Evolutionary conservation across 2,888 invertebrate genomes (phyloP).

Genomic region (Neria commutata): DNA sequence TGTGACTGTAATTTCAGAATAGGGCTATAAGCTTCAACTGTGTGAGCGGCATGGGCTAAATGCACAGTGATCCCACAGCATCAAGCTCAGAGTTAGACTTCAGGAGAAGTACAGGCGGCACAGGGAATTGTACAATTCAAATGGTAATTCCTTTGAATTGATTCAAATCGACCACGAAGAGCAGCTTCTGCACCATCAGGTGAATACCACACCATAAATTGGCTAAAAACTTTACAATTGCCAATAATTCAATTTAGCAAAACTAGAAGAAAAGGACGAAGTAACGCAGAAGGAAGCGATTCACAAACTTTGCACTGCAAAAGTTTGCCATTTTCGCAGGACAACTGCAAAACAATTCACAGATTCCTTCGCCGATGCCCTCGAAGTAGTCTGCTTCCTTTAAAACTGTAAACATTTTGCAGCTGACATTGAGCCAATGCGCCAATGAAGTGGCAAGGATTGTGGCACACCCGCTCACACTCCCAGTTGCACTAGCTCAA

Average conservation of each 20-base stretch:
- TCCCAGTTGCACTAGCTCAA: neutral
- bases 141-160: too few relatives aligned
- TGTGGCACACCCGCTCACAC: neutral
- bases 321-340: neutral
- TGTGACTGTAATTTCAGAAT: too few relatives aligned
- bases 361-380: too few relatives aligned
- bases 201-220: conserved; percentile 22
- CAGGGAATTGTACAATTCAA: too few relatives aligned
- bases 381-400: neutral
- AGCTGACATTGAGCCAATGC: neutral
- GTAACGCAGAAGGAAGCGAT: neutral
- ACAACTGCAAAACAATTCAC: neutral
- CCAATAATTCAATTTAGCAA: conserved; percentile 26
- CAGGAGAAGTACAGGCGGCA: too few relatives aligned
- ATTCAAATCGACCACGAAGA: neutral
- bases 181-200: neutral
- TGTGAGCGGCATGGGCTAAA: too few relatives aligned
- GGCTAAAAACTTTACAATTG: conserved; percentile 32
- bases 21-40: too few relatives aligned
- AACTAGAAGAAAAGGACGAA: neutral
- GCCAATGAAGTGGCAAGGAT: neutral
- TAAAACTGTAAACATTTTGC: neutral
- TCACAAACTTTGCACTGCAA: neutral
- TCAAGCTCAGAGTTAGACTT: too few relatives aligned
- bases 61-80: too few relatives aligned